Evolutionary conservation across 2,888 invertebrate species (phyloP), one percentile per base, ranked within the genome.

Genomic region (Beris morrisii): DNA sequence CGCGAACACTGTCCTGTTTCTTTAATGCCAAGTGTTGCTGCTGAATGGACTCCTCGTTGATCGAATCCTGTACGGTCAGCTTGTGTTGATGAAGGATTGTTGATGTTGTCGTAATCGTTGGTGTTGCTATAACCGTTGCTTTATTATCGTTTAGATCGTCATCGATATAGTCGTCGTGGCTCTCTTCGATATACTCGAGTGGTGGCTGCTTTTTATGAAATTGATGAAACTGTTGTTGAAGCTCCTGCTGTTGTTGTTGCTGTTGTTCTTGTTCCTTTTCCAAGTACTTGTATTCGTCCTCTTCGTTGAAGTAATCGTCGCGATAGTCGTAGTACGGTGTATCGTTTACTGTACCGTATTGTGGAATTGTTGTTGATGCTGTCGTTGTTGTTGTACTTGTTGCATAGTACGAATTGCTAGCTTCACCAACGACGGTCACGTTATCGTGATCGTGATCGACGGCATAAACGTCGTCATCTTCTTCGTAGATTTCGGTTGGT

Each of bases 301-400:
- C 81, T 70, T 80, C 80, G 67, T 80, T 79, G 69, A 80, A 81
- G 71, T 76, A 81, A 73, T 81, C 80, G 69, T 79, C 77, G 46
- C 76, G 77, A 76, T 79, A 80, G 73, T 79, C 75, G 75, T 80
- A 80, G 72, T 75, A 70, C 13, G 67, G 67, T 31, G 67, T 64
- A 64, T 70, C 65, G 43, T 44, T 65, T 5, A 58, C 74, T 30
- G 15, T 4, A 43, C 52, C 31, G 43, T 65, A 65, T 31, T 48
- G 52, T 38, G 5, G 7, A 11, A 28, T 61, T 75, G 73, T 68
- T 76, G 31, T 68, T 57, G 57, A 54, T 50, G 46, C 65, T 67
- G 52, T 32, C 32, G 31, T 12, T 30, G 55, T 22, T n/a, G 32
- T 13, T 11, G 46, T 57, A 59, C 15, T 22, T 5, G 58, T 64